Conservation (phyloP, 2,888 invertebrate genomes). For the Drosophila quasianomalipes region DNA sequence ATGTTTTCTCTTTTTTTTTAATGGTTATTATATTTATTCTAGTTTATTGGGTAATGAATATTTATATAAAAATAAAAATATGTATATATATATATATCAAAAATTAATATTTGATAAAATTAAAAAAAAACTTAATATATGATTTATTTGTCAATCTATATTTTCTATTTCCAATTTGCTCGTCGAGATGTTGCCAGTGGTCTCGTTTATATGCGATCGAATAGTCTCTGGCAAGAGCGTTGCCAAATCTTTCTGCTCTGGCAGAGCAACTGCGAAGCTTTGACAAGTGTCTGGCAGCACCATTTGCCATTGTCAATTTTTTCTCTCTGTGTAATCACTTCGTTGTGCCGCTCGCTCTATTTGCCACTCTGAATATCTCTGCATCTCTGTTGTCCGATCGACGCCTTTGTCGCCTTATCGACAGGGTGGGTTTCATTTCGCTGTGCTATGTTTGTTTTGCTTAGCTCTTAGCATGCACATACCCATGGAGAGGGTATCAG, state of each 20-base stretch:
- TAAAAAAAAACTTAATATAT: too few species aligned
- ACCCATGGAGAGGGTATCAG: not conserved
- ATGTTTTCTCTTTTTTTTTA: not conserved
- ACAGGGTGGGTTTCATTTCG: constrained; percentile 56
- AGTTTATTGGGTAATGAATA: not conserved
- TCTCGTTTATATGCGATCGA: too few species aligned
- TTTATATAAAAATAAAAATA: not conserved
- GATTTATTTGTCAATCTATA: too few species aligned
- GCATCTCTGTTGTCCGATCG: constrained; percentile 26
- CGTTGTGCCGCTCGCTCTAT: not conserved
- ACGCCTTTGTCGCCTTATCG: constrained; percentile 49
- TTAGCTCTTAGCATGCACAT: not conserved
- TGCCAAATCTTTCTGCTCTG: not conserved
- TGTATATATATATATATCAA: not conserved
- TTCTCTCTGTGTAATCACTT: constrained; percentile 25
- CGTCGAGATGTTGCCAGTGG: too few species aligned
- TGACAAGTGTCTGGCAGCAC: not conserved
- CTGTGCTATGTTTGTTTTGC: constrained; percentile 24
- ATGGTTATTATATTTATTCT: not conserved
- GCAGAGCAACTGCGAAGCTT: not conserved
- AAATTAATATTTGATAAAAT: not conserved
- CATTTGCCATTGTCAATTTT: not conserved
- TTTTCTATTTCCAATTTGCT: too few species aligned
- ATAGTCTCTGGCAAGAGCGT: not conserved
- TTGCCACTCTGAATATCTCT: constrained; percentile 15